A percentile compares a stretch with the other conserved stretches of the same genome.
Evolutionary conservation across 2,888 invertebrate species (phyloP).

Genomic region (Hermodice carunculata): DNA sequence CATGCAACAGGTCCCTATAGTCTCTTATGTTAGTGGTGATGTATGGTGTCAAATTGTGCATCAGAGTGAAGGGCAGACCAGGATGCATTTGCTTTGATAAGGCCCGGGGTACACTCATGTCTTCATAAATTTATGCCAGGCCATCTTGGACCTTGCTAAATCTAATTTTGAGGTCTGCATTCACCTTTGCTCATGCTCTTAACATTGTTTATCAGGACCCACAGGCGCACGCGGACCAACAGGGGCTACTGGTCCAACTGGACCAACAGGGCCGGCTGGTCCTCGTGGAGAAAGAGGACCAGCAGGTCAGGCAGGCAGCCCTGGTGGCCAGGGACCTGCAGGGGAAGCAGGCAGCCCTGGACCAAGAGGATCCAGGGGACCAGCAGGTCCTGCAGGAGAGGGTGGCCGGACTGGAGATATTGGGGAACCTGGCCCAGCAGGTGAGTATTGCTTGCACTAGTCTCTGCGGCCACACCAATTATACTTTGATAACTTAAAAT

Average conservation of each 20-base stretch:
- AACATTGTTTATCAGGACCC: conserved; percentile 32
- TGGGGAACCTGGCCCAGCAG: conserved; percentile 74
- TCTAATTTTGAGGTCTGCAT: too few relatives aligned
- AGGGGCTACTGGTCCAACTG: too few relatives aligned
- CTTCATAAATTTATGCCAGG: too few relatives aligned
- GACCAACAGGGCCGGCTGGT: conserved; percentile 47
- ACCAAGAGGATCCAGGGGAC: neutral
- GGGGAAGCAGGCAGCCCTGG: conserved; percentile 10
- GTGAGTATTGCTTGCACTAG: conserved; percentile 69
- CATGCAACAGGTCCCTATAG: too few relatives aligned
- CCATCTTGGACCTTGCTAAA: too few relatives aligned
- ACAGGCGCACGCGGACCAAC: conserved; percentile 20
- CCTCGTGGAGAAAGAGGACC: conserved; percentile 80
- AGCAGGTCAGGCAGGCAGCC: neutral
- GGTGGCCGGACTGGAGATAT: conserved; percentile 68
- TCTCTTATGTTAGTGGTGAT: too few relatives aligned
- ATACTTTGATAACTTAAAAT: neutral
- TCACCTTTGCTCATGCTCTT: conserved; percentile 75
- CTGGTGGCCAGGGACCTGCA: conserved; percentile 4
- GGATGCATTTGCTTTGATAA: too few relatives aligned
- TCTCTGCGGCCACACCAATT: neutral
- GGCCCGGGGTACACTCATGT: too few relatives aligned
- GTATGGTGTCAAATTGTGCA: too few relatives aligned
- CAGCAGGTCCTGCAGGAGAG: conserved; percentile 18
- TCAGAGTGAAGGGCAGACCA: too few relatives aligned